Evolutionary conservation across 2,797 vertebrate genomes (phyloP).

Genomic region (Oceanodroma leucorhoa): DNA sequence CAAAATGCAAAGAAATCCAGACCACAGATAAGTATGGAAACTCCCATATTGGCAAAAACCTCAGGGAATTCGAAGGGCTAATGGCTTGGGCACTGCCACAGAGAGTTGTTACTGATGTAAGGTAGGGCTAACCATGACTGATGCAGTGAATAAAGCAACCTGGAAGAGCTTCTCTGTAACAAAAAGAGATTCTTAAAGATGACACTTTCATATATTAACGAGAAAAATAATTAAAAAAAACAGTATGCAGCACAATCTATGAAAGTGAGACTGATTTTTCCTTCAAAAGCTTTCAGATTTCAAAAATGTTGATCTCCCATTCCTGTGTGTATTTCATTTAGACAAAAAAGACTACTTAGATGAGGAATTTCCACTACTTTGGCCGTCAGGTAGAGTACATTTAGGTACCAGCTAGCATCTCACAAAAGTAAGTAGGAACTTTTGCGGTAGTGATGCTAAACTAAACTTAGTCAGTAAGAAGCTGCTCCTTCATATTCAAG

Average conservation of each 20-base stretch:
- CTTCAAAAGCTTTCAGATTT: not conserved
- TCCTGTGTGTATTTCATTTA: not conserved
- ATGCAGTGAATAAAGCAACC: not conserved
- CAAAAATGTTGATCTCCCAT: not conserved
- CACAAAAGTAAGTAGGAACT: not conserved
- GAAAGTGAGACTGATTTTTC: not conserved
- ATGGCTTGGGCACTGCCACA: not conserved
- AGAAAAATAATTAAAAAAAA: not conserved
- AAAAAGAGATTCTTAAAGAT: not conserved
- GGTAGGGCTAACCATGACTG: accelerated
- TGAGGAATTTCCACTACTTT: not conserved
- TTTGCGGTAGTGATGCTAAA: not conserved
- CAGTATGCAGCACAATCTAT: not conserved
- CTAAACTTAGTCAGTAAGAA: not conserved
- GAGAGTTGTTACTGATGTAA: not conserved
- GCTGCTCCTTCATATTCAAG: not conserved
- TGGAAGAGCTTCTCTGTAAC: not conserved
- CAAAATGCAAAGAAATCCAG: not conserved
- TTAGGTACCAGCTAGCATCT: not conserved
- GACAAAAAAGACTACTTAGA: not conserved
- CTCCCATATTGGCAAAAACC: not conserved
- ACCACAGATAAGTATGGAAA: not conserved
- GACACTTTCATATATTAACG: not conserved
- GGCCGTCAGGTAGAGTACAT: not conserved
- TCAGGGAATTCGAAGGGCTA: not conserved